Percentiles rank a stretch among this genome's conserved stretches.
Conservation (phyloP, 2,888 invertebrate genomes). For the Pterostichus niger region DNA sequence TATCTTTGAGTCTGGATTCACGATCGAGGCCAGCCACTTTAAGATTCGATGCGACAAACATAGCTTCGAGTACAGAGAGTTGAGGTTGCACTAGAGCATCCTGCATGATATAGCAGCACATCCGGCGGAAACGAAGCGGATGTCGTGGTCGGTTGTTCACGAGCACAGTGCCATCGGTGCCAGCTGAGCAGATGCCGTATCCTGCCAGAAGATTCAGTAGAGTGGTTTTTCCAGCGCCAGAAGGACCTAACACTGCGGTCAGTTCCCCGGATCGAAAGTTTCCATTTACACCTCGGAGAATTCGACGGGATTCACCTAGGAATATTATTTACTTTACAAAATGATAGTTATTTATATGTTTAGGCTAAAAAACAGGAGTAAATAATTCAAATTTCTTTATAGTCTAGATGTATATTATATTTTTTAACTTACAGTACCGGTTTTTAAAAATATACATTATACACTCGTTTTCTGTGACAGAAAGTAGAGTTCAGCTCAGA, state of each 20-base stretch:
- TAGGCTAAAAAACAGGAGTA: too few species aligned
- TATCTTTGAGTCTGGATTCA: slow-evolving; percentile 78
- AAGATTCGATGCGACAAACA: slow-evolving; percentile 86
- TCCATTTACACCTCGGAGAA: slow-evolving; percentile 78
- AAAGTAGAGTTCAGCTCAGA: too few species aligned
- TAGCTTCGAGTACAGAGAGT: slow-evolving; percentile 86
- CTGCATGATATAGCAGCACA: slow-evolving; percentile 91
- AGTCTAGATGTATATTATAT: too few species aligned
- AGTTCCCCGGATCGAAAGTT: slow-evolving; percentile 82
- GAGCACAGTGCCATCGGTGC: slow-evolving; percentile 82
- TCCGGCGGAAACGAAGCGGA: slow-evolving; percentile 85
- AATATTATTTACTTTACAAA: too few species aligned
- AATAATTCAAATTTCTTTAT: too few species aligned
- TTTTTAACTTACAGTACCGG: too few species aligned
- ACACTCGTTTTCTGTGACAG: too few species aligned
- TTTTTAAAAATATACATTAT: too few species aligned
- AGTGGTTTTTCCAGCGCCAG: slow-evolving; percentile 87
- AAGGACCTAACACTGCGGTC: slow-evolving; percentile 88
- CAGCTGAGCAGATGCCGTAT: slow-evolving; percentile 79
- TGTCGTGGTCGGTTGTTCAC: slow-evolving; percentile 85
- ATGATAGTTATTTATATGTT: too few species aligned
- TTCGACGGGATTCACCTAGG: not conserved
- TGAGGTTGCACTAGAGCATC: slow-evolving; percentile 86
- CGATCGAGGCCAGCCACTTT: slow-evolving; percentile 82
- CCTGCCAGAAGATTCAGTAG: slow-evolving; percentile 88